Evolutionary conservation across 2,797 vertebrate genomes (phyloP).

Genomic region (Lates japonicus): DNA sequence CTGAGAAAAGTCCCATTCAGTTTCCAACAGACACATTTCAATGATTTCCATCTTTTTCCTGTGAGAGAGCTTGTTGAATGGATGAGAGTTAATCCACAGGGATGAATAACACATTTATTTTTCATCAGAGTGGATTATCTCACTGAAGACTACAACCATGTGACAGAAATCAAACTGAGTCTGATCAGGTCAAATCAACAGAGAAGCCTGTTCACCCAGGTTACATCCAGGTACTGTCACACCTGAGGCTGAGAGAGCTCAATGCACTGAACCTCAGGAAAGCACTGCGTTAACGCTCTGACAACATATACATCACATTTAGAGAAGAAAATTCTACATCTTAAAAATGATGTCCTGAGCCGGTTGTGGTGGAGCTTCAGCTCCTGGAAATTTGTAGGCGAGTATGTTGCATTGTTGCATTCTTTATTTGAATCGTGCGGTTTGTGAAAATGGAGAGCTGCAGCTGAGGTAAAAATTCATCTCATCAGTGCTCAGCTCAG

Average conservation of each 20-base stretch:
- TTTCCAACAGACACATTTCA: conserved; percentile 9
- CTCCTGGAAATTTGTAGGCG: too few relatives aligned
- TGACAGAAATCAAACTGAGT: background rate
- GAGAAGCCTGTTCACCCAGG: background rate
- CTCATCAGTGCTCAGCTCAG: too few relatives aligned
- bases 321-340: background rate
- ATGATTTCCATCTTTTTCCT: background rate
- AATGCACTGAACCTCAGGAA: background rate
- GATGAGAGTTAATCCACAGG: background rate
- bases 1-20: conserved; percentile 61
- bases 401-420: too few relatives aligned
- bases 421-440: too few relatives aligned
- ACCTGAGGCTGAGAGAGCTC: background rate
- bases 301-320: background rate
- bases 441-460: too few relatives aligned
- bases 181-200: background rate
- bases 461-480: too few relatives aligned
- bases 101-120: conserved; percentile 8
- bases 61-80: conserved; percentile 3
- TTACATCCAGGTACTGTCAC: background rate
- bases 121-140: background rate
- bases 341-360: too few relatives aligned
- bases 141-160: background rate
- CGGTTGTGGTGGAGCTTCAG: too few relatives aligned
- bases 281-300: too few relatives aligned